Evolutionary conservation across 2,113 vertebrate genomes (phyloP).

Genomic region (Percina caprodes): DNA sequence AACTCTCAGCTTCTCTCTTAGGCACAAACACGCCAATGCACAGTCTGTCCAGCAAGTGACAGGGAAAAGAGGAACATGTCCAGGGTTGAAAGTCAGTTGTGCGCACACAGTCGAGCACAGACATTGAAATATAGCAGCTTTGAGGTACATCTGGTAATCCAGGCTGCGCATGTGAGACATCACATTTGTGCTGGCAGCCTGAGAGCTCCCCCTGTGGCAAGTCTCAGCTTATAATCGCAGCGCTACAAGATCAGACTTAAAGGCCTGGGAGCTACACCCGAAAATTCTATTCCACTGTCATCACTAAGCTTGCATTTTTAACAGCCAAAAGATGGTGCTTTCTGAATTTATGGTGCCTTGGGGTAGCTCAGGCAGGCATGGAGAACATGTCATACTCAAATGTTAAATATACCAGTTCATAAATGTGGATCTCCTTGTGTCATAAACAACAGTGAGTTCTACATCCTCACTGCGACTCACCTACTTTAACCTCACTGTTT

Average conservation of each 20-base stretch:
- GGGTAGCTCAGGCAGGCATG: background rate
- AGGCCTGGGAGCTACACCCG: background rate
- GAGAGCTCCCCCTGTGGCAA: conserved; percentile 50
- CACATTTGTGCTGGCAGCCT: conserved; percentile 35
- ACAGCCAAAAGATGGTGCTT: background rate
- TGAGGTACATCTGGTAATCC: conserved; percentile 45
- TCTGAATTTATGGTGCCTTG: background rate
- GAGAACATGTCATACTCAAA: background rate
- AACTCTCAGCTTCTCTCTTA: background rate
- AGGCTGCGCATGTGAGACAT: conserved; percentile 19
- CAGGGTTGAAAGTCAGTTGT: background rate
- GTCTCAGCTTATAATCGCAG: conserved; percentile 21
- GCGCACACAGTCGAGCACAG: conserved; percentile 3
- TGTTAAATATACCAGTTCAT: background rate
- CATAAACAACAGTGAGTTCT: background rate
- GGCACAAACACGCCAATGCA: background rate
- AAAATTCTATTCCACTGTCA: background rate
- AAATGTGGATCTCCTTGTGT: background rate
- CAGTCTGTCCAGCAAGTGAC: background rate
- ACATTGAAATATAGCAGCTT: conserved; percentile 4
- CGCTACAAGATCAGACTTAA: background rate
- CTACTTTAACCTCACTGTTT: background rate
- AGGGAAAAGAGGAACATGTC: background rate
- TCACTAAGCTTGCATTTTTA: background rate
- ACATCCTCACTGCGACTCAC: background rate